These are phyloP conservation scores for Alca torda DNA, from an alignment of 2,797 vertebrate species.

Conservation along the genomic window DNA sequence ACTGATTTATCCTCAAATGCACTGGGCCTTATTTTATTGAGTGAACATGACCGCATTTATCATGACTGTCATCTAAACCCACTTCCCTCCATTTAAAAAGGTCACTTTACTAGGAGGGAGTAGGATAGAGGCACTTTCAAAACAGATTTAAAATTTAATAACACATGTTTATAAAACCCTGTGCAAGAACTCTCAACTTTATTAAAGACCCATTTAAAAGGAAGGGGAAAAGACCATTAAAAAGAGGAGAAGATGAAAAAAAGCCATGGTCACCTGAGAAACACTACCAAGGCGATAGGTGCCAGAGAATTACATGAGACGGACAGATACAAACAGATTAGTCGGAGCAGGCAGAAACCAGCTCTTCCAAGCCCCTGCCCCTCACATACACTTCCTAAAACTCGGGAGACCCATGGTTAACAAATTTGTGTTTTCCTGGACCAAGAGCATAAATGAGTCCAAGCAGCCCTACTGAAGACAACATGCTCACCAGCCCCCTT, in stretches of 20 bases:
- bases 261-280: background rate
- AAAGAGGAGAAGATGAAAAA: slow-evolving; percentile 9
- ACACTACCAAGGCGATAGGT: background rate
- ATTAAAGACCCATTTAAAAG: slow-evolving; percentile 59
- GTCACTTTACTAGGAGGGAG: slow-evolving; percentile 85
- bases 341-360: background rate
- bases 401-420: background rate
- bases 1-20: slow-evolving; percentile 96
- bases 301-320: background rate
- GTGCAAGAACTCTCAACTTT: slow-evolving; percentile 72
- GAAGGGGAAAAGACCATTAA: slow-evolving; percentile 34
- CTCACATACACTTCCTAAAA: background rate
- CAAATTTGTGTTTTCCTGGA: background rate
- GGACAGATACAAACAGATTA: background rate
- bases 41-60: slow-evolving; percentile 93
- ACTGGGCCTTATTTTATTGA: slow-evolving; percentile 89
- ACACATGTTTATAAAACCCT: slow-evolving; percentile 75
- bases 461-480: background rate
- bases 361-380: background rate
- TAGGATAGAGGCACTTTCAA: slow-evolving; percentile 81
- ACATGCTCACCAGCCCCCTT: background rate
- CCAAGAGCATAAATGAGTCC: background rate
- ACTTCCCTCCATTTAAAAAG: slow-evolving; percentile 95
- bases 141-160: slow-evolving; percentile 80
- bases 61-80: slow-evolving; percentile 98